A percentile compares a stretch with the other conserved stretches of the same genome.
Evolutionary conservation across 2,797 vertebrate species (phyloP).

Genomic region (Sarcophilus harrisii): DNA sequence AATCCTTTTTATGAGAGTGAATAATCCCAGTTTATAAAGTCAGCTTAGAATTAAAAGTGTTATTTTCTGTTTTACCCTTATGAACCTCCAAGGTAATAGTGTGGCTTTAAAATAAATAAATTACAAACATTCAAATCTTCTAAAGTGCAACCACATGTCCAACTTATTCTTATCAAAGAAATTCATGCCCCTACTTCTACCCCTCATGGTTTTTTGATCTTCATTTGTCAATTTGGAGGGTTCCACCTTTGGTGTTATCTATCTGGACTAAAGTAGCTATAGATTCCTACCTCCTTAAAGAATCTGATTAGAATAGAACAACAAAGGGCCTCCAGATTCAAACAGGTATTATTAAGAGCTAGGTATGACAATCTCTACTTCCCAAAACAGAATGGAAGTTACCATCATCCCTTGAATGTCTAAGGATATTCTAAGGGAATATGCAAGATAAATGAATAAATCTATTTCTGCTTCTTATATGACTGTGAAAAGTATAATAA

Average conservation of each 20-base stretch:
- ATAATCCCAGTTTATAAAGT: neutral
- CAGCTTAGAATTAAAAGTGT: neutral
- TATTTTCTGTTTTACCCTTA: neutral
- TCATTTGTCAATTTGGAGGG: neutral
- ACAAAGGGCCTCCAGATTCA: neutral
- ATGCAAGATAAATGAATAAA: neutral
- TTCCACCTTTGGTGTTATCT: neutral
- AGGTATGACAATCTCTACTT: slow-evolving; percentile 12
- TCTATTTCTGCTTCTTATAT: neutral
- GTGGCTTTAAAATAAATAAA: neutral
- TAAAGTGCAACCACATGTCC: neutral
- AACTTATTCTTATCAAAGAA: neutral
- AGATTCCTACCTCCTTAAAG: neutral
- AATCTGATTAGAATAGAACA: neutral
- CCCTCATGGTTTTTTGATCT: neutral
- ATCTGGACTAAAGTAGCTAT: neutral
- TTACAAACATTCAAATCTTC: neutral
- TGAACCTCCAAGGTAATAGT: neutral
- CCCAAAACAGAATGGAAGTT: neutral
- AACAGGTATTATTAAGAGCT: slow-evolving; percentile 18
- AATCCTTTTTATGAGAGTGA: slow-evolving; percentile 7
- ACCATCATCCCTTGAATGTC: neutral
- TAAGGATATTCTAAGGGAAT: neutral
- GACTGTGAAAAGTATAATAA: neutral
- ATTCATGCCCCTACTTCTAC: neutral